Evolutionary conservation across 2,113 vertebrate genomes (phyloP).

Genomic region (Passerina amoena): DNA sequence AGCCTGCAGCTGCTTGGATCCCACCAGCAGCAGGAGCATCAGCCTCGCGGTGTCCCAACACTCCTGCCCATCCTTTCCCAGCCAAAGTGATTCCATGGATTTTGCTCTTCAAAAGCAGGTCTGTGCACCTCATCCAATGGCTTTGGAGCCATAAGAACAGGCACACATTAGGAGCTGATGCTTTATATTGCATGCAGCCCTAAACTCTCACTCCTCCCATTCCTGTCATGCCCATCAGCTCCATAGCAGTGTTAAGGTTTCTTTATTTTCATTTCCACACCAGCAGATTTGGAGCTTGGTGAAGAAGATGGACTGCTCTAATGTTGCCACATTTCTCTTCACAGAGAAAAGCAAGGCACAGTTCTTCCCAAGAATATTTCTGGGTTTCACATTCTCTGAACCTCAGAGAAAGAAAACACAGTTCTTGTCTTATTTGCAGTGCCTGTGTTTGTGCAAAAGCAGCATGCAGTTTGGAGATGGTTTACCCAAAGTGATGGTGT

Average conservation of each 20-base stretch:
- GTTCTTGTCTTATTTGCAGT: too few species aligned
- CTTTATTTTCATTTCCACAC: neutral
- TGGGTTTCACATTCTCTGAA: too few species aligned
- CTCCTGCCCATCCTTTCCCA: constrained; percentile 5
- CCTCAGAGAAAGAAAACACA: too few species aligned
- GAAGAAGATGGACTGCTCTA: neutral
- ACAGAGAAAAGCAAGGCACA: too few species aligned
- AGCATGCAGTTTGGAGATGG: too few species aligned
- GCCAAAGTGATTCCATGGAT: neutral
- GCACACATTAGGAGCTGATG: neutral
- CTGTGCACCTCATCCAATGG: neutral
- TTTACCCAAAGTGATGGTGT: too few species aligned
- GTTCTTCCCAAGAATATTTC: too few species aligned
- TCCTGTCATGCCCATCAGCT: neutral
- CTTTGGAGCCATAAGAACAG: neutral
- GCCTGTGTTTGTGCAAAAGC: too few species aligned
- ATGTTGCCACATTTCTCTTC: too few species aligned
- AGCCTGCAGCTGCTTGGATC: neutral
- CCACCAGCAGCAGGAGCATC: neutral
- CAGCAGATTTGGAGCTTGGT: neutral
- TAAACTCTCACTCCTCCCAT: neutral
- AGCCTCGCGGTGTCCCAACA: neutral
- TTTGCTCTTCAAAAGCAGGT: neutral
- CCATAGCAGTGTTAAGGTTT: neutral
- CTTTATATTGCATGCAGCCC: neutral